Conservation (phyloP, 2,888 invertebrate species). For the Lithophane ornitopus region DNA sequence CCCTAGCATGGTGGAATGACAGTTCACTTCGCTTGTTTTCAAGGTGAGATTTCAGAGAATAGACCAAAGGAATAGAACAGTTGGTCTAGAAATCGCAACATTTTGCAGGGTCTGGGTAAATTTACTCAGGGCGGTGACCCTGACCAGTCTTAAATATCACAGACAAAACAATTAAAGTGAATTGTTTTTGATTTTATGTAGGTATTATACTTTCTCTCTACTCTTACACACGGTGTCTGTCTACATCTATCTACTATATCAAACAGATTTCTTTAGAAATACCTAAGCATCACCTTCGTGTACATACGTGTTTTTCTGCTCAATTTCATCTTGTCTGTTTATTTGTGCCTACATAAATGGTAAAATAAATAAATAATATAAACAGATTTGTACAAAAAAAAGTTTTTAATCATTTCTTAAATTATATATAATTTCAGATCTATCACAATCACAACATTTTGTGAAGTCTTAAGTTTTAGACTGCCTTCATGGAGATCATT, state of each 20-base stretch:
- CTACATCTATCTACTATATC: too few relatives aligned
- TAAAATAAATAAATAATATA: slow-evolving; percentile 4
- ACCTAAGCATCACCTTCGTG: too few relatives aligned
- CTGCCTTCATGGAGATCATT: slow-evolving; percentile 64
- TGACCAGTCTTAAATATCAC: slow-evolving; percentile 10
- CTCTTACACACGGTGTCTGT: too few relatives aligned
- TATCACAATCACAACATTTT: slow-evolving; percentile 60
- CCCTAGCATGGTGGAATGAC: background rate
- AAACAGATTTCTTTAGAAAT: too few relatives aligned
- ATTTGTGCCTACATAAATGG: too few relatives aligned
- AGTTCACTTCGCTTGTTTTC: background rate
- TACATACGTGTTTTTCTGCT: too few relatives aligned
- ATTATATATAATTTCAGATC: slow-evolving; percentile 58
- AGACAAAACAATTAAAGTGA: slow-evolving; percentile 28
- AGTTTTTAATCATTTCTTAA: slow-evolving; percentile 55
- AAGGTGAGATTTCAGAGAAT: background rate
- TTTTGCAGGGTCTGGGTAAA: background rate
- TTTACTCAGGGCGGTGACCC: background rate
- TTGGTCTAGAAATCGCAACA: background rate
- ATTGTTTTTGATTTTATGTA: too few relatives aligned
- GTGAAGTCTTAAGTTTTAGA: slow-evolving; percentile 49
- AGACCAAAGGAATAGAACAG: background rate
- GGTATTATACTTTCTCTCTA: too few relatives aligned
- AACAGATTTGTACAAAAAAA: slow-evolving; percentile 39
- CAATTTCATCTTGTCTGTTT: too few relatives aligned